Evolutionary conservation across 2,888 invertebrate species (phyloP), one percentile per base, ranked within the genome.

Genomic region (Hirtodrosophila cameraria): DNA sequence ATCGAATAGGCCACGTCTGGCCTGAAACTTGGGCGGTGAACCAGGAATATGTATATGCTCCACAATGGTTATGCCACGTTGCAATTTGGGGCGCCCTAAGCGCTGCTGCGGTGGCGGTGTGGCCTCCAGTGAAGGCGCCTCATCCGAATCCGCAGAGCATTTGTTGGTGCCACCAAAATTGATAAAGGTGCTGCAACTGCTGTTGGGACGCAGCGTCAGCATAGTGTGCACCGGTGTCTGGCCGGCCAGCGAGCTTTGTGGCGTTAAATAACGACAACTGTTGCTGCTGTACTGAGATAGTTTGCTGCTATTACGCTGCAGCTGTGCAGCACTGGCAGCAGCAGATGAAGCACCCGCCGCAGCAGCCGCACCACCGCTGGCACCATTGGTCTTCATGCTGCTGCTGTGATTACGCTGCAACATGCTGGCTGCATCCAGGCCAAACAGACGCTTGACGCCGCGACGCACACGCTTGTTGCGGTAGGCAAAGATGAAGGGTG

Each of bases 401-500:
- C 89, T 89, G 58, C 89, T 86, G 43, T 73, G 84, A 18, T 90
- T 86, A 4, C 90, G 87, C 52, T 90, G 82, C 45, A 90, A 58
- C 1, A 78, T 53, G 2, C 88, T 82, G 13, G 86, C 73, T 2
- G 80, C 68, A 43, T 91, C 89, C 12, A 91, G 59, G n/a, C 91
- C 88, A 28, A 90, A 87, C 11, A 91, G 66, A 1, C 90, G 88
- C 61, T 88, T 89, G 1, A 91, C 90, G 18, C 91, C 91, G 12
- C 91, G 89, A 7, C 91, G 85, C 38, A 91, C 91, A n/a, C 91
- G 88, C 65, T 91, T 91, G 60, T 91, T 91, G 62, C 91, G 89
- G 58, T 91, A 91, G 36, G 91, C 91, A 58, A 91, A 91, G 53
- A 91, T 91, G 65, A 91, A 90, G 9, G 91, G 91, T 15, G 91